These are phyloP conservation scores for Drosophila murphyi DNA, from an alignment of 1,140 invertebrate genomes.

Conservation along the genomic window DNA sequence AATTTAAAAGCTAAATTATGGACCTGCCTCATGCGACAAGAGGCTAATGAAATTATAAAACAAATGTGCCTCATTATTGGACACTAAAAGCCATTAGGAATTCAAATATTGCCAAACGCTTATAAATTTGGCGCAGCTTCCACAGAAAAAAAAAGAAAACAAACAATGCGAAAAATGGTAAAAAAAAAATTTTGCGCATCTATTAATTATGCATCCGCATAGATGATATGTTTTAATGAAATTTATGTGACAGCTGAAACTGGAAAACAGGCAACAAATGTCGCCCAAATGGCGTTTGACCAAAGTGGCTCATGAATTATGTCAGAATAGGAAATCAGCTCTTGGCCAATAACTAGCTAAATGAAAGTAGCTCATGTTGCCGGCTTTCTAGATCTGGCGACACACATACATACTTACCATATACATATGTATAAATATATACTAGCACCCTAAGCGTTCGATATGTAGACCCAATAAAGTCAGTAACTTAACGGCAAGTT, in stretches of 20 bases:
- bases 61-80: conserved; percentile 81
- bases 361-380: conserved; percentile 18
- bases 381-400: conserved; percentile 31
- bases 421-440: conserved; percentile 5
- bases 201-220: conserved; percentile 22
- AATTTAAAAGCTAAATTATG: conserved; percentile 55
- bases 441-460: not conserved
- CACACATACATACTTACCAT: conserved; percentile 23
- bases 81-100: conserved; percentile 80
- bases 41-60: conserved; percentile 82
- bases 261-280: conserved; percentile 78
- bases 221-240: conserved; percentile 49
- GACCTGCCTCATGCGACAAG: conserved; percentile 48
- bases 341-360: conserved; percentile 14
- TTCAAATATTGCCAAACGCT: conserved; percentile 71
- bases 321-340: conserved; percentile 21
- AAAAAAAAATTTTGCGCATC: conserved; percentile 18
- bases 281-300: conserved; percentile 67
- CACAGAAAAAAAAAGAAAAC: not conserved
- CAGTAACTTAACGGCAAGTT: conserved; percentile 71
- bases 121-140: conserved; percentile 46
- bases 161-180: conserved; percentile 1
- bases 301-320: conserved; percentile 73
- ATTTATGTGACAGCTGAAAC: conserved; percentile 79
- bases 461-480: conserved; percentile 58